phyloP scores from a whole-genome alignment of 2,113 vertebrate genomes.

The Stictonetta naevosa region DNA sequence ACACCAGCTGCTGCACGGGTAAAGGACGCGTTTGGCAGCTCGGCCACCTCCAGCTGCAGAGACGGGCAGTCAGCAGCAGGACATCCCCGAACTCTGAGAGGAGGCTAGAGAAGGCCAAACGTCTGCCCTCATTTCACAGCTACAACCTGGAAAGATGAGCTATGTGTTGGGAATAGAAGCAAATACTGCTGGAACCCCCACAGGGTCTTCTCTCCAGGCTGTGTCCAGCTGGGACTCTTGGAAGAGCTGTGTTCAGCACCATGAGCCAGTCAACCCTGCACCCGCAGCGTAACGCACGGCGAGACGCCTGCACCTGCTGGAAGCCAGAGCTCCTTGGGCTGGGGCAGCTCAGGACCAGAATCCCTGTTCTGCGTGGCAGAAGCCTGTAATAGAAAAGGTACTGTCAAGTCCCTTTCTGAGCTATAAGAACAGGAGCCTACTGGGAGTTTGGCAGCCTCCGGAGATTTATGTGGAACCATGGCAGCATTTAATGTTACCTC shows the following conservation, averaged over 20 bases:
- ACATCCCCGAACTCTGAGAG: not conserved
- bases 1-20: not conserved
- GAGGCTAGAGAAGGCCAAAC: not conserved
- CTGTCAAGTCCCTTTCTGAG: not conserved
- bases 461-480: not conserved
- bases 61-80: not conserved
- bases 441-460: not conserved
- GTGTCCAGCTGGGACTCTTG: not conserved
- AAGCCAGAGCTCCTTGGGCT: not conserved
- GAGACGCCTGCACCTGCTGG: not conserved
- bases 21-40: conserved; percentile 20
- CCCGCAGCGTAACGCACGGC: not conserved
- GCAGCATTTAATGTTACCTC: not conserved
- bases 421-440: not conserved
- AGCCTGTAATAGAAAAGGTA: not conserved
- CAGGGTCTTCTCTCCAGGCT: not conserved
- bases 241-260: not conserved
- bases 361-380: not conserved
- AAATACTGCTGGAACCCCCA: not conserved
- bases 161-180: not conserved
- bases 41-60: not conserved
- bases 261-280: not conserved
- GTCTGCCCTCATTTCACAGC: not conserved
- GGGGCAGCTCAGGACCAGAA: not conserved
- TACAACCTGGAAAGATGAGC: not conserved